Evolutionary conservation across 1,140 invertebrate species (phyloP).

Genomic region (Lepidurus couesii): DNA sequence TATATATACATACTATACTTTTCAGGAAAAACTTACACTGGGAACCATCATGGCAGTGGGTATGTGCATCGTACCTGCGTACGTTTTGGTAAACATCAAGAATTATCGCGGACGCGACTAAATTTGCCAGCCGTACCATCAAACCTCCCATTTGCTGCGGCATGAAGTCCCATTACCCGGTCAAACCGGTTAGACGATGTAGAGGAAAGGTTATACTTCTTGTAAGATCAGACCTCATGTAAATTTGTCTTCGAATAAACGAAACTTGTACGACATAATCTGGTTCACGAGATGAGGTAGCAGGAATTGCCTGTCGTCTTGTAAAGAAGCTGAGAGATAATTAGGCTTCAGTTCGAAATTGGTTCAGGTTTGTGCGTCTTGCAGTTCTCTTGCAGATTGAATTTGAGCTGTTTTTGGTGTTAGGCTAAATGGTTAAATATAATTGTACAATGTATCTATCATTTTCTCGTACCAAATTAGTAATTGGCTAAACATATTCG

Average conservation of each 20-base stretch:
- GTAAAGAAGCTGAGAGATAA: not conserved
- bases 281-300: not conserved
- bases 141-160: not conserved
- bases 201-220: not conserved
- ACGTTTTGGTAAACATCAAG: slow-evolving; percentile 26
- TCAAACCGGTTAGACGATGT: not conserved
- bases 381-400: too few species aligned
- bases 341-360: too few species aligned
- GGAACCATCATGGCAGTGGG: slow-evolving; percentile 16
- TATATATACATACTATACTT: not conserved
- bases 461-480: too few species aligned
- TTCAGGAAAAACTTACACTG: slow-evolving; percentile 33
- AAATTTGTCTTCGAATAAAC: slow-evolving; percentile 16
- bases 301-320: not conserved
- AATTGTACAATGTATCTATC: too few species aligned
- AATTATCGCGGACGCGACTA: slow-evolving; percentile 23
- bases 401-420: too few species aligned
- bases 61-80: slow-evolving; percentile 25
- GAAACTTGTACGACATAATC: not conserved
- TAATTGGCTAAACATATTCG: too few species aligned
- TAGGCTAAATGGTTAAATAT: too few species aligned
- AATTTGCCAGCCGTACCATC: not conserved
- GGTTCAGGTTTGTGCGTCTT: too few species aligned
- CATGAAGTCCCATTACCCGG: not conserved
- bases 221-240: slow-evolving; percentile 4